phyloP scores from a whole-genome alignment of 2,888 invertebrate species.

The Alloplasta piceator region DNA sequence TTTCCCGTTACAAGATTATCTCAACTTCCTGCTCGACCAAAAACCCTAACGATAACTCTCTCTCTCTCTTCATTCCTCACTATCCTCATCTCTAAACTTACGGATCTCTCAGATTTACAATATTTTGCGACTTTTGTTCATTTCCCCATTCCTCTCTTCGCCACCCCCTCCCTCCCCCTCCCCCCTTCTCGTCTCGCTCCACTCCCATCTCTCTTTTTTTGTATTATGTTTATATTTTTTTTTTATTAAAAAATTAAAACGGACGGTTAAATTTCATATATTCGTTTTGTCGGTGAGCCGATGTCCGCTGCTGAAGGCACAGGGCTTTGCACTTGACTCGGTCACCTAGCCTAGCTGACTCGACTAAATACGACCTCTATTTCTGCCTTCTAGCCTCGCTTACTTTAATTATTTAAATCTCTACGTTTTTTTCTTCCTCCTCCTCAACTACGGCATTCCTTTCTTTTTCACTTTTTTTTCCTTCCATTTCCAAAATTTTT shows the following conservation, averaged over 20 bases:
- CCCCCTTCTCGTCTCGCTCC: background rate
- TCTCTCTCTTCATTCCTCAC: background rate
- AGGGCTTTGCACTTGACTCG: slow-evolving; percentile 84
- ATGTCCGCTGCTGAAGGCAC: slow-evolving; percentile 83
- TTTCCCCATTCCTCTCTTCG: slow-evolving; percentile 25
- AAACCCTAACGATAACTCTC: slow-evolving; percentile 36
- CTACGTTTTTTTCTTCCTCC: slow-evolving; percentile 51
- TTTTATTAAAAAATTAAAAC: slow-evolving; percentile 69
- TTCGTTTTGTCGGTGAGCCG: slow-evolving; percentile 82
- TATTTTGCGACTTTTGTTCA: slow-evolving; percentile 72
- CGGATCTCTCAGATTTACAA: slow-evolving; percentile 76
- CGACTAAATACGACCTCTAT: slow-evolving; percentile 74
- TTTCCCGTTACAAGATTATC: background rate
- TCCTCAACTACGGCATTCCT: slow-evolving; percentile 45
- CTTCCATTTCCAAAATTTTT: slow-evolving; percentile 53
- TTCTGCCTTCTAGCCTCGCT: slow-evolving; percentile 72
- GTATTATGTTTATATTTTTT: slow-evolving; percentile 4
- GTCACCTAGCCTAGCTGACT: slow-evolving; percentile 82
- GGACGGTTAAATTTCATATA: slow-evolving; percentile 76
- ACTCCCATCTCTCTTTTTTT: background rate
- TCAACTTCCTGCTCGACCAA: slow-evolving; percentile 12
- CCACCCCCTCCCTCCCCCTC: slow-evolving; percentile 1
- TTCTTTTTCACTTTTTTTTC: slow-evolving; percentile 65
- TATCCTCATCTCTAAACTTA: slow-evolving; percentile 61
- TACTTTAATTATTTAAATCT: slow-evolving; percentile 71